Evolutionary conservation across 2,113 vertebrate genomes (phyloP).

Genomic region (Microcebus tavaratra): DNA sequence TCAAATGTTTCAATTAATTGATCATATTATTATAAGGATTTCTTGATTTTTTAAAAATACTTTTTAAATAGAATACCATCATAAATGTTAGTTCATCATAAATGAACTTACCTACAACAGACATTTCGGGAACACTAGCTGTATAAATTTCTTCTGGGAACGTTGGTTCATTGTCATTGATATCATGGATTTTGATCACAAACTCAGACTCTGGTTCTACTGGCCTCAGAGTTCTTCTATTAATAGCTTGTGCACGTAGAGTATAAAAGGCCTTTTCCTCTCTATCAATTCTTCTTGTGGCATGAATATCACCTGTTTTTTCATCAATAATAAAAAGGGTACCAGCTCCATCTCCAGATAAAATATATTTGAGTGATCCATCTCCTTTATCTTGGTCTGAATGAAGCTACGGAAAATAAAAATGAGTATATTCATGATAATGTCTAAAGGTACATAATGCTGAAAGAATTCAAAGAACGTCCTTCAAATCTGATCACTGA

Average conservation of each 20-base stretch:
- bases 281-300: slow-evolving; percentile 89
- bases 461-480: slow-evolving; percentile 38
- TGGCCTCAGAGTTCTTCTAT: slow-evolving; percentile 88
- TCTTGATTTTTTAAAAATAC: not conserved
- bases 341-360: slow-evolving; percentile 90
- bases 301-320: slow-evolving; percentile 91
- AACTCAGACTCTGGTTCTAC: slow-evolving; percentile 91
- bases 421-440: not conserved
- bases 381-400: slow-evolving; percentile 91
- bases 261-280: slow-evolving; percentile 91
- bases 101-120: slow-evolving; percentile 87
- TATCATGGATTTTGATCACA: slow-evolving; percentile 92
- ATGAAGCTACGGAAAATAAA: slow-evolving; percentile 85
- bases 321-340: slow-evolving; percentile 92
- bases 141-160: slow-evolving; percentile 89
- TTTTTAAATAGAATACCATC: not conserved
- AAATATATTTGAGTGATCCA: slow-evolving; percentile 89
- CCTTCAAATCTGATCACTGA: not conserved
- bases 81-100: not conserved
- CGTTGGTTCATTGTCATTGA: slow-evolving; percentile 90
- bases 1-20: not conserved
- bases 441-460: not conserved
- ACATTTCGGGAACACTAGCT: slow-evolving; percentile 91
- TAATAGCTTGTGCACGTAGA: slow-evolving; percentile 90
- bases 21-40: not conserved